Evolutionary conservation across 2,888 invertebrate species (phyloP).

Genomic region (Platycnemis pennipes): DNA sequence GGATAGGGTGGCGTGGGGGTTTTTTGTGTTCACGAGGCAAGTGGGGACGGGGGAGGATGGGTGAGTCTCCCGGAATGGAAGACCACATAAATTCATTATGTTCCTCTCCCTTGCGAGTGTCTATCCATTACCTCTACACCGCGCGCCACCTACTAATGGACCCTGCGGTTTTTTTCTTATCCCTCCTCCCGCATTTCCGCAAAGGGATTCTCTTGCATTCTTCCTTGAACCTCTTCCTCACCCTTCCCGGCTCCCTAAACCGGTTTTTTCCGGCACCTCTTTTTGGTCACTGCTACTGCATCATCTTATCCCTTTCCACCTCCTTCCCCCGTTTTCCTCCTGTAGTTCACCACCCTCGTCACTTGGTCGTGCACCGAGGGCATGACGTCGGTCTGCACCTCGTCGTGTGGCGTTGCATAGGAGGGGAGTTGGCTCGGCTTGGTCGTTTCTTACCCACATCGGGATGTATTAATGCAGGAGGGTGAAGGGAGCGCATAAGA

Average conservation of each 20-base stretch:
- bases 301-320: slow-evolving; percentile 12
- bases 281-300: background rate
- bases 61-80: slow-evolving; percentile 60
- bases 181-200: slow-evolving; percentile 27
- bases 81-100: slow-evolving; percentile 71
- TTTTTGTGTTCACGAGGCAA: slow-evolving; percentile 21
- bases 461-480: slow-evolving; percentile 10
- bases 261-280: background rate
- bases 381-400: slow-evolving; percentile 44
- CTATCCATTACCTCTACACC: slow-evolving; percentile 70
- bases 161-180: slow-evolving; percentile 69
- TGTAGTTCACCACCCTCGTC: slow-evolving; percentile 52
- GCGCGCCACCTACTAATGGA: slow-evolving; percentile 67
- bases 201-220: slow-evolving; percentile 46
- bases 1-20: slow-evolving; percentile 13
- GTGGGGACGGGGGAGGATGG: background rate
- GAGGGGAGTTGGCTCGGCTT: background rate
- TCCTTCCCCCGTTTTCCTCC: slow-evolving; percentile 29
- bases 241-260: background rate
- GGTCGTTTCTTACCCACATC: slow-evolving; percentile 19
- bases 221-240: slow-evolving; percentile 37
- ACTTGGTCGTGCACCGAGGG: slow-evolving; percentile 24
- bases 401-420: background rate
- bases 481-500: background rate
- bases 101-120: slow-evolving; percentile 69